A percentile compares a stretch with the other conserved stretches of the same genome.
Conservation (phyloP, 1,140 invertebrate species). For the Conus betulinus region DNA sequence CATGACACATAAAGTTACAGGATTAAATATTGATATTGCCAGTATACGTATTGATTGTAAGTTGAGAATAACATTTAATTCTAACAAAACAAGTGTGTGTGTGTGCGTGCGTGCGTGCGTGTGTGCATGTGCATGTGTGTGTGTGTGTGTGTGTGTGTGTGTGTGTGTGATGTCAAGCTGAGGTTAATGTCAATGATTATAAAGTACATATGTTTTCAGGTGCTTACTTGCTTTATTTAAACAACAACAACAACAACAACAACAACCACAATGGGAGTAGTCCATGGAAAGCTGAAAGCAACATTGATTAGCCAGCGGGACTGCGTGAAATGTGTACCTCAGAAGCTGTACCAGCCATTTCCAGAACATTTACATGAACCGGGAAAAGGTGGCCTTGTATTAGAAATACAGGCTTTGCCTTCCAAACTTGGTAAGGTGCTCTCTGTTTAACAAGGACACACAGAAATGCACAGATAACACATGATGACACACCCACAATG, state of each 20-base stretch:
- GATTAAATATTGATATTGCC: too few relatives aligned
- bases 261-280: background rate
- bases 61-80: background rate
- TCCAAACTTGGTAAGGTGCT: background rate
- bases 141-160: too few relatives aligned
- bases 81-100: background rate
- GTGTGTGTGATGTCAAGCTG: too few relatives aligned
- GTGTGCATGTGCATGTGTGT: too few relatives aligned
- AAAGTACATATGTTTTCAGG: background rate
- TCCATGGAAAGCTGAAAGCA: slow-evolving; percentile 8
- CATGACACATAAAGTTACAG: too few relatives aligned
- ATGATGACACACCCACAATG: background rate
- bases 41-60: too few relatives aligned
- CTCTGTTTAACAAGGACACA: background rate
- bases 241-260: too few relatives aligned
- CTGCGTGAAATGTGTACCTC: slow-evolving; percentile 18
- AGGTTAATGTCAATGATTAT: too few relatives aligned
- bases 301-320: background rate
- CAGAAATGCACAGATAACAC: background rate
- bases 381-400: slow-evolving; percentile 18
- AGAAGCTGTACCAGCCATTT: slow-evolving; percentile 16
- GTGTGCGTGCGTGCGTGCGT: background rate
- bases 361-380: background rate
- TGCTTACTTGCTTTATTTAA: background rate
- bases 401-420: slow-evolving; percentile 22